Evolutionary conservation across 2,888 invertebrate species (phyloP).

Genomic region (Drosophila hamatofila): DNA sequence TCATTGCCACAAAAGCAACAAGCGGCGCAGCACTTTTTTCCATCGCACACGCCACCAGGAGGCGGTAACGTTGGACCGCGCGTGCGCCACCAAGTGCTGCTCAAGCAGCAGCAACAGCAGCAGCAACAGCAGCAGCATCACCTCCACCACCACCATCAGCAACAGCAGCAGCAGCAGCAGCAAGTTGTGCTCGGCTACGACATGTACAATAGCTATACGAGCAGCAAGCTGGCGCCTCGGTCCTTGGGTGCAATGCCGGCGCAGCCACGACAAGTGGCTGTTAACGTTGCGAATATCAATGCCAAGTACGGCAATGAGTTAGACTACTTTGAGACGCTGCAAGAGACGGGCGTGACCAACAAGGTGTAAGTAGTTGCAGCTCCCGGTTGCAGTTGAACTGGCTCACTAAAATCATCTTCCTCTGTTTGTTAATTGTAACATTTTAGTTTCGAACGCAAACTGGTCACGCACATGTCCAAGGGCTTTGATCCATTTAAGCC

Average conservation of each 20-base stretch:
- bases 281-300: slow-evolving; percentile 54
- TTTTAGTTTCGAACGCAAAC: slow-evolving; percentile 82
- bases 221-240: slow-evolving; percentile 62
- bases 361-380: slow-evolving; percentile 80
- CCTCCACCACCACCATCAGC: slow-evolving; percentile 56
- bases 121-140: slow-evolving; percentile 39
- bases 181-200: slow-evolving; percentile 75
- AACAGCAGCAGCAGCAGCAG: slow-evolving; percentile 59
- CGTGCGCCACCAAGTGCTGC: slow-evolving; percentile 49
- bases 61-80: slow-evolving; percentile 34
- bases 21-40: slow-evolving; percentile 63
- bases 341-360: slow-evolving; percentile 84
- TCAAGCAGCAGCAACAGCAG: slow-evolving; percentile 43
- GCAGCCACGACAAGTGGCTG: slow-evolving; percentile 61
- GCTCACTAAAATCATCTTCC: not conserved
- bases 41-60: slow-evolving; percentile 61
- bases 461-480: slow-evolving; percentile 84
- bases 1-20: slow-evolving; percentile 39
- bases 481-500: slow-evolving; percentile 84
- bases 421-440: not conserved
- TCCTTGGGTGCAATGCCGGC: slow-evolving; percentile 53
- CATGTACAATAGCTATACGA: slow-evolving; percentile 79
- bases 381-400: not conserved
- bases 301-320: slow-evolving; percentile 82
- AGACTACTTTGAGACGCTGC: slow-evolving; percentile 83